Evolutionary conservation across 2,113 vertebrate species (phyloP).

Genomic region (Ctenomys sociabilis): DNA sequence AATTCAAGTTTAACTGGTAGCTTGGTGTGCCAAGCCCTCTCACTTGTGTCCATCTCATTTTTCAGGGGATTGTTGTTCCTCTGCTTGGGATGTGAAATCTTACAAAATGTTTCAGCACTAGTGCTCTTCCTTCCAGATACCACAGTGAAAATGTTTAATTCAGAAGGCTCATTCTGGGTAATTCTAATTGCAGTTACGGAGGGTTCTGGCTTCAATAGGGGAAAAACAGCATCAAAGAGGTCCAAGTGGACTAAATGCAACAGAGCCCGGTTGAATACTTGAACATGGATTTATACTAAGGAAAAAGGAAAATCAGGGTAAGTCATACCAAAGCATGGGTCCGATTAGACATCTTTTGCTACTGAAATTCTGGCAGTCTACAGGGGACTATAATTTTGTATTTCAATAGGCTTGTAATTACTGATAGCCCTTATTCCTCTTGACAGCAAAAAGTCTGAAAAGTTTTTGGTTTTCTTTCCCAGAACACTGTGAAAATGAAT

Average conservation of each 20-base stretch:
- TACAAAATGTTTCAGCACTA: neutral
- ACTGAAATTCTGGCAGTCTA: neutral
- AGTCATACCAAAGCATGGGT: neutral
- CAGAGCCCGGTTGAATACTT: neutral
- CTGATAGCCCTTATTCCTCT: neutral
- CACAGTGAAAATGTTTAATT: neutral
- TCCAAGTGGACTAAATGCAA: neutral
- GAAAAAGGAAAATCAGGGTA: neutral
- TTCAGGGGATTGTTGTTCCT: neutral
- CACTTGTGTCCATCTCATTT: neutral
- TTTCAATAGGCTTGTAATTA: constrained; percentile 28
- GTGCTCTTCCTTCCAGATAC: neutral
- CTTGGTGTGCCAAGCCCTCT: neutral
- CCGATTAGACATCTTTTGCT: neutral
- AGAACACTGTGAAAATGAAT: neutral
- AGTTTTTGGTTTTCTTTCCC: neutral
- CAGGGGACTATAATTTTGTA: neutral
- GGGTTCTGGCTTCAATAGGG: neutral
- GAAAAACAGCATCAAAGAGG: neutral
- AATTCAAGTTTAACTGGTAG: no score
- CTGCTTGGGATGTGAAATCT: neutral
- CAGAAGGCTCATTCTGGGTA: neutral
- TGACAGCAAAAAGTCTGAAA: neutral
- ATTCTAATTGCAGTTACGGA: neutral
- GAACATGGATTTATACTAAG: neutral